Evolutionary conservation across 2,113 vertebrate genomes (phyloP).

Genomic region (Trichechus manatus): DNA sequence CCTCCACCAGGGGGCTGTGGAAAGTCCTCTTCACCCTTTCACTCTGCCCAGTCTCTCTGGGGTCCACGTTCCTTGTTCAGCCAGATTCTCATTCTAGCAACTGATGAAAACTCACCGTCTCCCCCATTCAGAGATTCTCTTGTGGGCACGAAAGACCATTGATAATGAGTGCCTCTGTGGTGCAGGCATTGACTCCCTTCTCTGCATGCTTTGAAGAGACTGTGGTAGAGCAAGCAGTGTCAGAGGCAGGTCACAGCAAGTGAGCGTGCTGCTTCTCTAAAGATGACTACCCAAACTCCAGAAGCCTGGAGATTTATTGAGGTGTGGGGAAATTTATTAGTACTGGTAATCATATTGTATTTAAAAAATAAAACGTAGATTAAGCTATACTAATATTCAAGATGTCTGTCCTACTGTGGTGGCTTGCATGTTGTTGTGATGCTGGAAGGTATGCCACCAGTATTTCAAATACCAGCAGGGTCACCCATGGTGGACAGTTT

Average conservation of each 20-base stretch:
- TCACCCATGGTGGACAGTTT: too few relatives aligned
- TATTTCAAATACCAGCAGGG: too few relatives aligned
- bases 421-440: too few relatives aligned
- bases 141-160: background rate
- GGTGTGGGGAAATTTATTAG: background rate
- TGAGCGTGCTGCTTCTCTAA: background rate
- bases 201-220: background rate
- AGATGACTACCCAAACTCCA: background rate
- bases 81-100: conserved; percentile 16
- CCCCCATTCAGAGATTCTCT: background rate
- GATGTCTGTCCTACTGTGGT: too few relatives aligned
- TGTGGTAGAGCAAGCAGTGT: background rate
- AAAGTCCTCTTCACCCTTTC: background rate
- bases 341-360: background rate
- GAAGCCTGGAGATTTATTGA: background rate
- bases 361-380: background rate
- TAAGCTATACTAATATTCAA: background rate
- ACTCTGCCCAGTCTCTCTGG: background rate
- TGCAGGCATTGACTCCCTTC: background rate
- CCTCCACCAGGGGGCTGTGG: background rate
- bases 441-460: too few relatives aligned
- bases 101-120: background rate
- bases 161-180: too few relatives aligned
- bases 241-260: background rate
- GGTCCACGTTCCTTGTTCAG: background rate